phyloP scores from a whole-genome alignment of 2,113 vertebrate genomes.

The Melozone crissalis region DNA sequence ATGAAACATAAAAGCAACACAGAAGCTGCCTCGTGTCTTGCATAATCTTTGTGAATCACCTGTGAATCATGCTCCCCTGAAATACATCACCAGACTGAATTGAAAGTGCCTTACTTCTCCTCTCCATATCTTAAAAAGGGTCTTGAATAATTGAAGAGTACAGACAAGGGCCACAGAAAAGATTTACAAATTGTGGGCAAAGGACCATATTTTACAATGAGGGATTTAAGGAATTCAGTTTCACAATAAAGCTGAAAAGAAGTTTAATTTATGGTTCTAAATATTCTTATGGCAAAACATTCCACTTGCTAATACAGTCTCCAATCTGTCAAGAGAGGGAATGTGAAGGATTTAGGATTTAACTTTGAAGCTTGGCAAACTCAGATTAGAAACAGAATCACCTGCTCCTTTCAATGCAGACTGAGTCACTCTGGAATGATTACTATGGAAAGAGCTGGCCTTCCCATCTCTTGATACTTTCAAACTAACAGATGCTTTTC shows the following conservation, averaged over 20 bases:
- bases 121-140: background rate
- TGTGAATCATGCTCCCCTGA: constrained; percentile 40
- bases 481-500: background rate
- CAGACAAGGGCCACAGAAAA: background rate
- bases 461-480: background rate
- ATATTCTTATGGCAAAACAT: background rate
- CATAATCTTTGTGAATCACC: constrained; percentile 51
- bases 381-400: background rate
- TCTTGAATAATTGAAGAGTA: constrained; percentile 16
- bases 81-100: background rate
- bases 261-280: background rate
- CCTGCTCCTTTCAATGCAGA: background rate
- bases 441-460: background rate
- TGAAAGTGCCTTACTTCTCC: background rate
- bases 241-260: background rate
- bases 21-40: constrained; percentile 35
- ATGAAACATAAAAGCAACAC: constrained; percentile 19
- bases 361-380: background rate
- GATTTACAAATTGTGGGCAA: background rate
- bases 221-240: background rate
- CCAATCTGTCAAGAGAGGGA: background rate
- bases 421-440: background rate
- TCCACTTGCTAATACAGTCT: background rate
- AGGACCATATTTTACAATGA: background rate
- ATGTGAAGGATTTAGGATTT: background rate